A percentile compares a stretch with the other conserved stretches of the same genome.
phyloP scores from a whole-genome alignment of 30 jellyfish, hydroid and myxozoan genomes.

The Rhopilema esculentum region DNA sequence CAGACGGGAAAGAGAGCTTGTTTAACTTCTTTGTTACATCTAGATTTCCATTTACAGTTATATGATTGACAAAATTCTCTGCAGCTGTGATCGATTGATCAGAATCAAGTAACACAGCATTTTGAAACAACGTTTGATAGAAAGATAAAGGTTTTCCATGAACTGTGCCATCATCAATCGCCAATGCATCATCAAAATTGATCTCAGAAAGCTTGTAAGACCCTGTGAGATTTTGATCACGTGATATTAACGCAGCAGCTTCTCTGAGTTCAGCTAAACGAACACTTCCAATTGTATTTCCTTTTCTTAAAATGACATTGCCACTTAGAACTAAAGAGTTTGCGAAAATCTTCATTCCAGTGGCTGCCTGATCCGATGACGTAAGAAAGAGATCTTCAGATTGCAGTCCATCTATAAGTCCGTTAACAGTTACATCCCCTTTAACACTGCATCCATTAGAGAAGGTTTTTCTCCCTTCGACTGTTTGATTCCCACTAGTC shows the following conservation, averaged over 20 bases:
- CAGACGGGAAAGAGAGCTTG: conserved; percentile 53
- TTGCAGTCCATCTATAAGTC: conserved; percentile 23
- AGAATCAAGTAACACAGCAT: conserved; percentile 7
- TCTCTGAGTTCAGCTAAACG: not conserved
- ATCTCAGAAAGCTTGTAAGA: not conserved
- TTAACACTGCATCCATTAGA: not conserved
- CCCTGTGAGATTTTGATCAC: conserved; percentile 28
- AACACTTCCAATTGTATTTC: conserved; percentile 15
- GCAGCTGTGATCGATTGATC: conserved; percentile 17
- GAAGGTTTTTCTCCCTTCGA: conserved; percentile 46
- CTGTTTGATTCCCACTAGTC: conserved; percentile 18
- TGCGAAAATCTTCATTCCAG: conserved; percentile 12
- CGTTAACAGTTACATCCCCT: conserved; percentile 1
- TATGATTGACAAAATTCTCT: not conserved
- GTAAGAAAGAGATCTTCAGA: conserved; percentile 12
- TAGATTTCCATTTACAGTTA: conserved; percentile 15
- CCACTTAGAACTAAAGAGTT: not conserved
- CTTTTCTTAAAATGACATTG: not conserved
- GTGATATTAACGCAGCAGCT: not conserved
- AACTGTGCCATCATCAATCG: not conserved
- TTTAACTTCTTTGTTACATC: conserved; percentile 13
- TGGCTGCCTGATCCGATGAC: not conserved
- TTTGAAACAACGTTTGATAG: conserved; percentile 7
- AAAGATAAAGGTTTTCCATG: not conserved
- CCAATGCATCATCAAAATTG: not conserved